phyloP scores from a whole-genome alignment of 35 echinoderm and acorn worm genomes.

The Strongylocentrotus purpuratus region DNA sequence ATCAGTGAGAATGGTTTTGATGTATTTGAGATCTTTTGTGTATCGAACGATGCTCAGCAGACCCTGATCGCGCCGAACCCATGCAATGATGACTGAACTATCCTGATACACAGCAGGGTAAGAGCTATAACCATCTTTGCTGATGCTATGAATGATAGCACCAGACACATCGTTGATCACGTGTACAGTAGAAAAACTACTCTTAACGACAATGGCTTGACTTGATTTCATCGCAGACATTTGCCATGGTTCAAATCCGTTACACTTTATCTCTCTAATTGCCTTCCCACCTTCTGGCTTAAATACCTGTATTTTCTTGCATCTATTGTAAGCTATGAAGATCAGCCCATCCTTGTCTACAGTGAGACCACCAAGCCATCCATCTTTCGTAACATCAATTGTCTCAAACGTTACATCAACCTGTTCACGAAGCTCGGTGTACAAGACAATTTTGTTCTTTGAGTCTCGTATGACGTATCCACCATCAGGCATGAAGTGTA shows the following conservation, averaged over 20 bases:
- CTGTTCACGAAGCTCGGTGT: not conserved
- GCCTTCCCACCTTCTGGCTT: not conserved
- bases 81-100: conserved; percentile 12
- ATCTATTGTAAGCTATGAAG: not conserved
- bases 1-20: not conserved
- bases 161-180: not conserved
- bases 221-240: not conserved
- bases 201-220: not conserved
- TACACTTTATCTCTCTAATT: not conserved
- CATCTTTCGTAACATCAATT: not conserved
- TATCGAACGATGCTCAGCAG: not conserved
- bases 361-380: not conserved
- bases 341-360: not conserved
- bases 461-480: not conserved
- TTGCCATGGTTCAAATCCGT: not conserved
- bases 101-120: not conserved
- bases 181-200: not conserved
- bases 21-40: not conserved
- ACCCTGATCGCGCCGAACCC: not conserved
- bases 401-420: not conserved
- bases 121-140: not conserved
- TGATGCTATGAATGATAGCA: not conserved
- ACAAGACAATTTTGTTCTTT: not conserved
- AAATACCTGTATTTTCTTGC: not conserved
- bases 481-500: not conserved